phyloP scores from a whole-genome alignment of 2,113 vertebrate species.

The Larimichthys crocea region DNA sequence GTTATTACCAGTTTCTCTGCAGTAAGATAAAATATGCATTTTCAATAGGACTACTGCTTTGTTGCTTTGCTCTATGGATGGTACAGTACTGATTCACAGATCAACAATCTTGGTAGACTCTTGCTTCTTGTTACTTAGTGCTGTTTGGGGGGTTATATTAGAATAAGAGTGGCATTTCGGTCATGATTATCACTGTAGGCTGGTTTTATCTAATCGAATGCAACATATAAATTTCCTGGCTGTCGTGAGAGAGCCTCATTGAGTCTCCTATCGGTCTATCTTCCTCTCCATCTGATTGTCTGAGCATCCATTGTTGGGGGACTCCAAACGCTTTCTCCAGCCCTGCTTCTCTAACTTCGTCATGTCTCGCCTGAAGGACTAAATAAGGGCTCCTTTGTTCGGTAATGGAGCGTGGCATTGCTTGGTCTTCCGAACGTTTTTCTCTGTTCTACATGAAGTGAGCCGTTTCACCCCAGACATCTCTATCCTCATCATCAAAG shows the following conservation, averaged over 20 bases:
- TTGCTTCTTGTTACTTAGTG: no score
- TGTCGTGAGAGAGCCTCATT: not conserved
- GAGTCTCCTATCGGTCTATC: not conserved
- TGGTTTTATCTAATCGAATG: not conserved
- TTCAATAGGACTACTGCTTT: no score
- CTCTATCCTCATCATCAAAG: constrained; percentile 52
- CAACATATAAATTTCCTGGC: not conserved
- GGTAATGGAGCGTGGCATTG: constrained; percentile 20
- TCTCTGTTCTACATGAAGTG: constrained; percentile 16
- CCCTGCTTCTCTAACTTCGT: not conserved
- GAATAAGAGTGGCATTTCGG: no score
- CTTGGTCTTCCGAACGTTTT: constrained; percentile 20
- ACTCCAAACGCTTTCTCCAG: not conserved
- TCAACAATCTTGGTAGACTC: no score
- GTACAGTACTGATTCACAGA: no score
- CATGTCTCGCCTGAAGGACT: constrained; percentile 16
- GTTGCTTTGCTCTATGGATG: no score
- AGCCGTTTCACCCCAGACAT: constrained; percentile 33
- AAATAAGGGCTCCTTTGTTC: constrained; percentile 63
- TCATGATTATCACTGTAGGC: not conserved
- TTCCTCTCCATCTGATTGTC: not conserved
- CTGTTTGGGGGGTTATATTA: no score
- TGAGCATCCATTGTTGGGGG: constrained; percentile 25
- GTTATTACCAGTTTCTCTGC: no score
- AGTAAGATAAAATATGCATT: no score